These are phyloP conservation scores for Marisa cornuarietis DNA, from an alignment of 1,140 invertebrate species.

Conservation along the genomic window DNA sequence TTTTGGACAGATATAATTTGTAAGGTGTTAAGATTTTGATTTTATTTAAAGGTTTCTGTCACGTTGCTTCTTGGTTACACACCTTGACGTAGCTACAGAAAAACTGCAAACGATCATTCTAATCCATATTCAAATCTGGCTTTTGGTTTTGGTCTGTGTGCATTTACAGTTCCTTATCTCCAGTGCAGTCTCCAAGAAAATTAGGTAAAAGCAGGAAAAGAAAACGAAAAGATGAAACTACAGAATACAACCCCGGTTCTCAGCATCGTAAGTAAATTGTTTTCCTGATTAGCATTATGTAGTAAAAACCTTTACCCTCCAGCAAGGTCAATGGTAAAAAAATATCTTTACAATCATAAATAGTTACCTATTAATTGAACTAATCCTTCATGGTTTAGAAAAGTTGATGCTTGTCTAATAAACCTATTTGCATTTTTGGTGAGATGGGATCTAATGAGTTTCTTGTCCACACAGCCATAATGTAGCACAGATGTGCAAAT, in stretches of 20 bases:
- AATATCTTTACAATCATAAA: too few species aligned
- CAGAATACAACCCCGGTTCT: constrained; percentile 18
- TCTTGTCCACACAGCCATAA: too few species aligned
- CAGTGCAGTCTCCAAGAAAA: constrained; percentile 38
- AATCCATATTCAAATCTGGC: neutral
- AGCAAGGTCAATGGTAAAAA: too few species aligned
- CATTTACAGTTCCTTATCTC: constrained; percentile 26
- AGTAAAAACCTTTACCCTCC: neutral
- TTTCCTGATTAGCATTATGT: neutral
- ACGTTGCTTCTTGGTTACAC: too few species aligned
- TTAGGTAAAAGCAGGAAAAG: constrained; percentile 35
- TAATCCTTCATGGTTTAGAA: too few species aligned
- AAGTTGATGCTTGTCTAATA: too few species aligned
- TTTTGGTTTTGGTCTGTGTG: too few species aligned
- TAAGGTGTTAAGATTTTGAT: neutral
- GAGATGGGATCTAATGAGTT: too few species aligned
- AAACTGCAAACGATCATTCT: neutral
- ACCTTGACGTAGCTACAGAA: neutral
- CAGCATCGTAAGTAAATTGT: constrained; percentile 38
- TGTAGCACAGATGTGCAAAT: too few species aligned
- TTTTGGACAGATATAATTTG: neutral
- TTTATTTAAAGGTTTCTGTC: too few species aligned
- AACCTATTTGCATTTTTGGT: neutral
- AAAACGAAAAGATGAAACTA: constrained; percentile 47
- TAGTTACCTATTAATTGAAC: too few species aligned